Evolutionary conservation across 1,140 invertebrate genomes (phyloP).

Genomic region (Sycophaga agraensis): DNA sequence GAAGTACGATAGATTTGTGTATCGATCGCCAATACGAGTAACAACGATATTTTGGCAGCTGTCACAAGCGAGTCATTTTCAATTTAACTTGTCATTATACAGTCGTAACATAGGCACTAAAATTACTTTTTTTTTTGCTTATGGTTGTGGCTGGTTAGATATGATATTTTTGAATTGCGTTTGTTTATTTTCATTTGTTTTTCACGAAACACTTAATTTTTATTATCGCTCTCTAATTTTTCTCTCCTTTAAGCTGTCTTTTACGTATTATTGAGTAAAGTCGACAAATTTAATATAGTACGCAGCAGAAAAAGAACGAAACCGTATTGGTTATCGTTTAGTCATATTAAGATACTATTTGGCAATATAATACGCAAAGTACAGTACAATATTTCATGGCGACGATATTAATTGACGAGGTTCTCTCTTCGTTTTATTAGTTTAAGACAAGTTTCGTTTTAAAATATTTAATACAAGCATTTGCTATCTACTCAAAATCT

Average conservation of each 20-base stretch:
- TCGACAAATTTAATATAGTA: background rate
- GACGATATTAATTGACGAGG: conserved; percentile 32
- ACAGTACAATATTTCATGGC: conserved; percentile 9
- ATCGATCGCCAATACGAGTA: background rate
- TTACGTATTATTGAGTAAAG: background rate
- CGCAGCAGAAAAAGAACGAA: background rate
- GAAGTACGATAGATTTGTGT: conserved; percentile 23
- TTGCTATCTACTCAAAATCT: conserved; percentile 51
- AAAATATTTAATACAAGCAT: conserved; percentile 40
- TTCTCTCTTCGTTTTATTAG: conserved; percentile 7
- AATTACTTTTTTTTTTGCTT: conserved; percentile 13
- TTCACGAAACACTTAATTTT: background rate
- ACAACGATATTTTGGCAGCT: conserved; percentile 28
- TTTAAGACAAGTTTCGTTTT: conserved; percentile 34
- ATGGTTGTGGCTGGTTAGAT: conserved; percentile 11
- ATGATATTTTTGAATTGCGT: conserved; percentile 13
- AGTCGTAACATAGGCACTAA: conserved; percentile 23
- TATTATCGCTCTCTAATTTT: background rate
- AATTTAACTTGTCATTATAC: background rate
- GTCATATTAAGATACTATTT: conserved; percentile 25
- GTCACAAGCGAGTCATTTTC: background rate
- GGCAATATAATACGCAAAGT: conserved; percentile 28
- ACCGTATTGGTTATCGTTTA: conserved; percentile 1
- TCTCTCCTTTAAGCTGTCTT: background rate
- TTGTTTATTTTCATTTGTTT: too few relatives aligned